These are phyloP conservation scores for Meles meles DNA, from an alignment of 2,113 vertebrate species.

Conservation along the genomic window DNA sequence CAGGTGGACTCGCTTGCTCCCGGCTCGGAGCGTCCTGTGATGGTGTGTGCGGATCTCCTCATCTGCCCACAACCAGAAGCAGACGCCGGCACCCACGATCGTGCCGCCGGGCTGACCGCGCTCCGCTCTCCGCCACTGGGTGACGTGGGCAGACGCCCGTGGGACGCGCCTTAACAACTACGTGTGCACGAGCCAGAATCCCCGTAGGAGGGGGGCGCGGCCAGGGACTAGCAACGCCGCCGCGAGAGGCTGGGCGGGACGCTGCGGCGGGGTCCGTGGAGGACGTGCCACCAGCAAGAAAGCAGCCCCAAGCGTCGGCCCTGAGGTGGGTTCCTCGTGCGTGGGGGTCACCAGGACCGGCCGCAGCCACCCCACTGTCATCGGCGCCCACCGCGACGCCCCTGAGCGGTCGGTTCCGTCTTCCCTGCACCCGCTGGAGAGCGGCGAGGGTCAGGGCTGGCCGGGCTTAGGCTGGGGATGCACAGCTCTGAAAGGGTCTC, in stretches of 20 bases:
- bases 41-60: not conserved
- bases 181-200: not conserved
- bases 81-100: fast-evolving
- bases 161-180: not conserved
- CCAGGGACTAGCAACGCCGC: not conserved
- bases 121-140: not conserved
- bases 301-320: not conserved
- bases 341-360: not conserved
- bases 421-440: not conserved
- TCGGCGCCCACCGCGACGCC: not conserved
- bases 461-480: not conserved
- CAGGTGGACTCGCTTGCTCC: no score
- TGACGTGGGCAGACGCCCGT: not conserved
- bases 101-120: not conserved
- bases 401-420: not conserved
- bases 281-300: no score
- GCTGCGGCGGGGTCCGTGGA: not conserved
- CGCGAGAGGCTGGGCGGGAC: not conserved
- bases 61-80: not conserved
- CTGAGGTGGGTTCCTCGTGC: not conserved
- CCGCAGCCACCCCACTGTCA: not conserved
- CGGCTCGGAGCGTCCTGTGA: not conserved
- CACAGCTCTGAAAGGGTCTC: not conserved
- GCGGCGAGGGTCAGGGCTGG: not conserved
- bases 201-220: not conserved